Conservation (phyloP, 2,888 invertebrate genomes). For the Teinopalpus imperialis region DNA sequence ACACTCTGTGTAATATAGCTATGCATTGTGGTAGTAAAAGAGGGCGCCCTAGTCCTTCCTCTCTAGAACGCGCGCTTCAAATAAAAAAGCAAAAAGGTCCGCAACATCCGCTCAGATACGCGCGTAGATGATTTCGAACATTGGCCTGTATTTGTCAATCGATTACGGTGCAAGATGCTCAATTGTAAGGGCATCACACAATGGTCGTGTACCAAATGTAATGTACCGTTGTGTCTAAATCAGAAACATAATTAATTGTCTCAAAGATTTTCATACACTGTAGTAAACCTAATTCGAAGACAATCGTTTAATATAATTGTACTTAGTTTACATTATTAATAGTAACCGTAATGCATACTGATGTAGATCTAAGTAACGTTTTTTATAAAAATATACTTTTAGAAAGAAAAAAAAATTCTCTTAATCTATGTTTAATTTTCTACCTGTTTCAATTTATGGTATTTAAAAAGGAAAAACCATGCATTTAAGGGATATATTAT, state of each 20-base stretch:
- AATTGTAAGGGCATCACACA: constrained; percentile 36
- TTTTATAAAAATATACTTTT: constrained; percentile 22
- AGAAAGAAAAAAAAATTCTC: constrained; percentile 15
- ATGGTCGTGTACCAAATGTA: constrained; percentile 36
- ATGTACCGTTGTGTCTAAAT: constrained; percentile 29
- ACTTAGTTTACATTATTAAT: constrained; percentile 8
- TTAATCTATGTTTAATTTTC: constrained; percentile 21
- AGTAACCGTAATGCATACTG: constrained; percentile 15
- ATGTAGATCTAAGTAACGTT: constrained; percentile 22
- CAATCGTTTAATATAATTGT: too few relatives aligned
- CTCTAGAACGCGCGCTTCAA: constrained; percentile 33
- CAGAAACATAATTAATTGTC: constrained; percentile 34
- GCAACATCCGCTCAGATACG: constrained; percentile 35
- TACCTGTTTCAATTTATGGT: constrained; percentile 26
- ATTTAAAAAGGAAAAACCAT: constrained; percentile 22
- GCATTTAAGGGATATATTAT: too few relatives aligned
- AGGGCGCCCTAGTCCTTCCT: constrained; percentile 16
- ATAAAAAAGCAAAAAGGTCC: constrained; percentile 35
- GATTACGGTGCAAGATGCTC: constrained; percentile 35
- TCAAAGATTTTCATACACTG: constrained; percentile 33
- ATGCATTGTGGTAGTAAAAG: constrained; percentile 1
- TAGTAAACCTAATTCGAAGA: constrained; percentile 31
- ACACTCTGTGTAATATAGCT: constrained; percentile 18
- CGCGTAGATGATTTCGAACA: constrained; percentile 39
- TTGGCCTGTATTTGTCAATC: constrained; percentile 37